Conservation (phyloP, 2,113 vertebrate genomes). For the Aspidoscelis tigris region DNA sequence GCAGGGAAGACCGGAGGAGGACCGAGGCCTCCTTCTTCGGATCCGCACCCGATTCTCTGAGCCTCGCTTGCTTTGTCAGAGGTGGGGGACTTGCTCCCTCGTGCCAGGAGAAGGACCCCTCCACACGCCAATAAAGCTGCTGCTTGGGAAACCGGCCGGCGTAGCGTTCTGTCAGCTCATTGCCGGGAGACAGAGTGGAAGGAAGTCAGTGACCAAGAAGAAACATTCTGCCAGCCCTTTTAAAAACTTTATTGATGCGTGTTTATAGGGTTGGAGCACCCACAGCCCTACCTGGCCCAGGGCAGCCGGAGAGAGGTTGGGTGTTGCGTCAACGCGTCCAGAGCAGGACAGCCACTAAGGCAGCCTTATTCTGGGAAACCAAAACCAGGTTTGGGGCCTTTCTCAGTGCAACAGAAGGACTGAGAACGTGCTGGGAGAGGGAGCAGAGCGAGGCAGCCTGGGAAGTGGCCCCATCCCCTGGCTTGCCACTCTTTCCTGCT, state of each 20-base stretch:
- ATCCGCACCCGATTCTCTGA: background rate
- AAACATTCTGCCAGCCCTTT: background rate
- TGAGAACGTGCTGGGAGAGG: no score
- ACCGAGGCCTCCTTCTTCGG: background rate
- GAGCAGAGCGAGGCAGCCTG: no score
- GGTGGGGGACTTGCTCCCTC: background rate
- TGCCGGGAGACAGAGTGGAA: background rate
- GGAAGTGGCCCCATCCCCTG: no score
- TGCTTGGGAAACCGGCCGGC: background rate
- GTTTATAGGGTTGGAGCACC: background rate
- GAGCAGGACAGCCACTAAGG: no score
- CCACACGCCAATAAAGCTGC: background rate
- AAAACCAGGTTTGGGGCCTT: no score
- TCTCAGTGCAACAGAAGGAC: no score
- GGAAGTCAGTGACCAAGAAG: background rate
- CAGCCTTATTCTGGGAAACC: no score
- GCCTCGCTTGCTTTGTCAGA: accelerated
- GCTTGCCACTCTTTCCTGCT: no score
- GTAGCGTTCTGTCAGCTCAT: background rate
- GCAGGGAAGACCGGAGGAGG: background rate
- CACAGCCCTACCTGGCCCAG: no score
- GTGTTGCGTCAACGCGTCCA: no score
- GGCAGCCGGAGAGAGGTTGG: no score
- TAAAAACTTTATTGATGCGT: background rate
- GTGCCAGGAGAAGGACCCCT: background rate